phyloP scores from a whole-genome alignment of 2,888 invertebrate species.

The Petrolisthes manimaculis region DNA sequence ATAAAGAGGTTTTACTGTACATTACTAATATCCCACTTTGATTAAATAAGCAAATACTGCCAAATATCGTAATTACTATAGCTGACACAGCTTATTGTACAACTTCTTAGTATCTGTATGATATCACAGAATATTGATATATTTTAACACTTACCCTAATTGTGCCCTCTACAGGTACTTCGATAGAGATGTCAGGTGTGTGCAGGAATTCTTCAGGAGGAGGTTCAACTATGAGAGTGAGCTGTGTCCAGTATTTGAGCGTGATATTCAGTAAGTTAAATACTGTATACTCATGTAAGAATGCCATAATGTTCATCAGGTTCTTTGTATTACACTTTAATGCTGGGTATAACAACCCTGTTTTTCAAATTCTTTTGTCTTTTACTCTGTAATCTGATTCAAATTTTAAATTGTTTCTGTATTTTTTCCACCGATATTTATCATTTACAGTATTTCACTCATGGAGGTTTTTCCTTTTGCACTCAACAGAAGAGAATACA shows the following conservation, averaged over 20 bases:
- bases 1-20: too few relatives aligned
- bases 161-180: slow-evolving; percentile 78
- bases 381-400: too few relatives aligned
- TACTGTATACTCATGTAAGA: background rate
- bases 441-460: background rate
- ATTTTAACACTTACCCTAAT: too few relatives aligned
- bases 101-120: too few relatives aligned
- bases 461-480: background rate
- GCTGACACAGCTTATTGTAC: too few relatives aligned
- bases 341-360: background rate
- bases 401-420: background rate
- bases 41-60: too few relatives aligned
- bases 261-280: slow-evolving; percentile 73
- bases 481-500: slow-evolving; percentile 71
- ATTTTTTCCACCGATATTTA: background rate
- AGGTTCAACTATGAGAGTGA: slow-evolving; percentile 91
- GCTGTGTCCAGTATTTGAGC: slow-evolving; percentile 55
- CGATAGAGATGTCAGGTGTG: slow-evolving; percentile 93
- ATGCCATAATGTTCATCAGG: background rate
- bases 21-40: too few relatives aligned
- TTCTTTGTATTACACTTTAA: background rate
- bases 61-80: too few relatives aligned
- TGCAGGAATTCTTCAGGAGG: slow-evolving; percentile 89
- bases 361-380: background rate
- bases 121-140: too few relatives aligned